Evolutionary conservation across 2,797 vertebrate species (phyloP).

Genomic region (Philypnodon macrostomus): DNA sequence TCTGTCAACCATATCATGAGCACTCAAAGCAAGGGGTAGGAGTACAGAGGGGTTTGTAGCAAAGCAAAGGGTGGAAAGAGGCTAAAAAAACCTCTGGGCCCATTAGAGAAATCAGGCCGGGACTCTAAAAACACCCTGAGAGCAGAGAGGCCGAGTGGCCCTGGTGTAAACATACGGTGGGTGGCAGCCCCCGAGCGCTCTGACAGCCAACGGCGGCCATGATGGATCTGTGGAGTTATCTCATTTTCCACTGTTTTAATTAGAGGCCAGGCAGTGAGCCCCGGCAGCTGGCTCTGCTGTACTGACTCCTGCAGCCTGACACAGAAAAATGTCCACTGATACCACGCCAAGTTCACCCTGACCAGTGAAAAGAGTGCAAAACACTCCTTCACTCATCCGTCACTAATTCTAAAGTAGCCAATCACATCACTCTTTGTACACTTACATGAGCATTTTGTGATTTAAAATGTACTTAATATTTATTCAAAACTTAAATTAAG

Average conservation of each 20-base stretch:
- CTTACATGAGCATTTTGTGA: no score
- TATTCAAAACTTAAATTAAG: no score
- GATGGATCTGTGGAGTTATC: conserved; percentile 98
- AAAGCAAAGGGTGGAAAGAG: conserved; percentile 63
- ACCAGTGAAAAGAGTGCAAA: conserved; percentile 72
- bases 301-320: conserved; percentile 91
- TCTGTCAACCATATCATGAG: conserved; percentile 74
- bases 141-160: conserved; percentile 78
- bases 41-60: conserved; percentile 47
- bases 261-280: conserved; percentile 93
- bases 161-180: conserved; percentile 91
- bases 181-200: conserved; percentile 85
- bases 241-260: conserved; percentile 99
- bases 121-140: conserved; percentile 81
- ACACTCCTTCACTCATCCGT: conserved; percentile 74
- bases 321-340: conserved; percentile 88
- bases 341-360: conserved; percentile 86
- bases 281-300: conserved; percentile 93
- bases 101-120: conserved; percentile 82
- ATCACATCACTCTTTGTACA: no score
- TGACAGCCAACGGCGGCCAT: conserved; percentile 90
- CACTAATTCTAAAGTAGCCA: no score
- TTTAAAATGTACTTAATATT: conserved; percentile 65
- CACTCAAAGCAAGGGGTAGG: conserved; percentile 64
- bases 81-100: conserved; percentile 75